Evolutionary conservation across 2,113 vertebrate species (phyloP).

Genomic region (Oreotrochilus melanogaster): DNA sequence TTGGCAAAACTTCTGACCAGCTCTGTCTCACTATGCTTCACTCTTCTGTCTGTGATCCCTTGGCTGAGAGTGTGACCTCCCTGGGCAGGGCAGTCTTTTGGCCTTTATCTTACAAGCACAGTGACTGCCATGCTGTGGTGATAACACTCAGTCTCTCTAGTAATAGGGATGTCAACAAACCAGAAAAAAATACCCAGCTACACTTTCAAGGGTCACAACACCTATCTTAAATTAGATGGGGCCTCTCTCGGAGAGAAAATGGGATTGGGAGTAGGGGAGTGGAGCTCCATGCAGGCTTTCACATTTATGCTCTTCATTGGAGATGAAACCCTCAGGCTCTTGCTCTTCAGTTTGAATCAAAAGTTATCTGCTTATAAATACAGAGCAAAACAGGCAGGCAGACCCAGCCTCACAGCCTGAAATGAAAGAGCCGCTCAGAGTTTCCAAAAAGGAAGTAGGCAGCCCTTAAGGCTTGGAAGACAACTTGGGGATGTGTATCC

Average conservation of each 20-base stretch:
- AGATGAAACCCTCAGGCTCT: neutral
- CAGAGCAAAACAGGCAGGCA: neutral
- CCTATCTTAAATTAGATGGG: neutral
- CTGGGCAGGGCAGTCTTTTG: neutral
- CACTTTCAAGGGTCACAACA: neutral
- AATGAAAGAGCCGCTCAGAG: neutral
- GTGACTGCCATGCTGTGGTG: neutral
- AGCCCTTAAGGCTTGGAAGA: neutral
- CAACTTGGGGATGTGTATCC: neutral
- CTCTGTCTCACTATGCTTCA: neutral
- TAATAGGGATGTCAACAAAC: neutral
- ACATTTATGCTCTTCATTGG: neutral
- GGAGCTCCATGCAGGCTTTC: neutral
- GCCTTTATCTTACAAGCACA: neutral
- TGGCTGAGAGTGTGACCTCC: neutral
- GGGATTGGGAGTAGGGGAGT: accelerated
- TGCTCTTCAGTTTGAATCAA: neutral
- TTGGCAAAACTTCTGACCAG: neutral
- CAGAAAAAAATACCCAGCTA: neutral
- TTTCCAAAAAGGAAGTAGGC: neutral
- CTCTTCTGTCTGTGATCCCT: neutral
- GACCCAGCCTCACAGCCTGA: neutral
- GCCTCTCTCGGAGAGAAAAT: neutral
- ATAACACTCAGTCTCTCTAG: neutral
- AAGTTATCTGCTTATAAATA: neutral